Percentiles rank a stretch among this genome's conserved stretches.
Conservation (phyloP, 2,888 invertebrate species). For the Mycogona germanica region DNA sequence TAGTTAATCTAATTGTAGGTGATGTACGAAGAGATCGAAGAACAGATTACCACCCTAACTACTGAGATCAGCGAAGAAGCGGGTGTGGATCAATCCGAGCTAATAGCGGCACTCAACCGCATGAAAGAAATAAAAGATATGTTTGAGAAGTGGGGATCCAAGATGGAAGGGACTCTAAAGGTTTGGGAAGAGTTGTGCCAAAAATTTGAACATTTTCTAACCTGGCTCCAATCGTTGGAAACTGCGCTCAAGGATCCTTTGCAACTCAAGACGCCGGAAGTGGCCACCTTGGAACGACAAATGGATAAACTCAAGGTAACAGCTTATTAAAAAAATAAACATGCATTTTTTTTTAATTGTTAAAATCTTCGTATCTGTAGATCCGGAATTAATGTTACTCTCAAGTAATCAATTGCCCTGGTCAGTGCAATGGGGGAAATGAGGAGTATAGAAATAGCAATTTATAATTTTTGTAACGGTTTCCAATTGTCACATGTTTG, state of each 20-base stretch:
- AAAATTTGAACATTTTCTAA: constrained; percentile 59
- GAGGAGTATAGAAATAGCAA: background rate
- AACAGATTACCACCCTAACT: constrained; percentile 12
- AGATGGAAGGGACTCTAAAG: constrained; percentile 60
- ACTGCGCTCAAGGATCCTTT: constrained; percentile 33
- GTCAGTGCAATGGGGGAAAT: too few species aligned
- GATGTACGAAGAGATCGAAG: constrained; percentile 12
- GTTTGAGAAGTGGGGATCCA: constrained; percentile 61
- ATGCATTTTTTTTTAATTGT: background rate
- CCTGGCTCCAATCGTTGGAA: constrained; percentile 50
- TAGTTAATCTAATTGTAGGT: background rate
- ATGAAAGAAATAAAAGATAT: constrained; percentile 42
- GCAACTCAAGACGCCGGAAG: constrained; percentile 36
- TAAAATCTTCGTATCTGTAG: too few species aligned
- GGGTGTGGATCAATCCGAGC: constrained; percentile 10
- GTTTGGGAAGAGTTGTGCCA: constrained; percentile 73
- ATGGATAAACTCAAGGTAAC: constrained; percentile 62
- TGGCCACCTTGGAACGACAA: constrained; percentile 52
- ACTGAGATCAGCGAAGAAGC: constrained; percentile 3
- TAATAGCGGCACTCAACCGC: constrained; percentile 11
- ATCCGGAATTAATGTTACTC: too few species aligned
- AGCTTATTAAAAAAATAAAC: too few species aligned
- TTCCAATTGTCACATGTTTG: too few species aligned
- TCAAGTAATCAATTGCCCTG: too few species aligned
- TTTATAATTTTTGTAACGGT: constrained; percentile 6